These are phyloP conservation scores for Ormyrus labotus DNA, from an alignment of 2,888 invertebrate genomes.

Conservation along the genomic window DNA sequence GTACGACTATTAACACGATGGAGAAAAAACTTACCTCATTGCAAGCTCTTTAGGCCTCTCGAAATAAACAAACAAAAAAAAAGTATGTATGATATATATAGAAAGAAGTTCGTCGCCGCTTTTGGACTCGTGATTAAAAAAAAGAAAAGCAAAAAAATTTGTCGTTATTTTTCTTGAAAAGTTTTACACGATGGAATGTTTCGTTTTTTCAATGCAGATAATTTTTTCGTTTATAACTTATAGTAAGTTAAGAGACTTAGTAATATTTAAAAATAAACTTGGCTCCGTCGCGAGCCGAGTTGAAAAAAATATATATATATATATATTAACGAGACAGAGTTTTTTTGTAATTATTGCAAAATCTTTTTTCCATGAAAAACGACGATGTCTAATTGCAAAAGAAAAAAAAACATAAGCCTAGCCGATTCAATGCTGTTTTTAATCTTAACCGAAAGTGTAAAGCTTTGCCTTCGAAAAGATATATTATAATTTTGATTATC, in stretches of 20 bases:
- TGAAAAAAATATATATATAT: too few species aligned
- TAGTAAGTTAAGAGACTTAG: background rate
- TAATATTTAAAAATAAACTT: conserved; percentile 3
- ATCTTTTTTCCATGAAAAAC: conserved; percentile 17
- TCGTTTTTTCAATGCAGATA: background rate
- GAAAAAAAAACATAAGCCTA: background rate
- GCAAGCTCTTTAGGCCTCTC: conserved; percentile 50
- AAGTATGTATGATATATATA: conserved; percentile 13
- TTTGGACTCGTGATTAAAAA: conserved; percentile 14
- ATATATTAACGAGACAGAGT: background rate
- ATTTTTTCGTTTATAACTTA: background rate
- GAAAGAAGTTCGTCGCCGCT: conserved; percentile 42
- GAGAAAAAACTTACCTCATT: conserved; percentile 47
- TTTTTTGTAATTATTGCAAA: background rate
- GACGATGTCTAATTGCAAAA: background rate
- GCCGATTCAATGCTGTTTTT: background rate
- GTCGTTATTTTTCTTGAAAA: conserved; percentile 7
- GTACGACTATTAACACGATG: conserved; percentile 53
- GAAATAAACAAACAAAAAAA: conserved; percentile 31
- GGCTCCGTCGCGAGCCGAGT: too few species aligned
- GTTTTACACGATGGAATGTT: background rate
- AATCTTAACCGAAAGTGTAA: background rate
- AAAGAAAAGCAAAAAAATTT: background rate
- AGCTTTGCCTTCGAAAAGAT: conserved; percentile 27
- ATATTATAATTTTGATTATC: conserved; percentile 15